A percentile compares a stretch with the other conserved stretches of the same genome.
Conservation (phyloP, 2,888 invertebrate genomes). For the Epinotia brunnichana region DNA sequence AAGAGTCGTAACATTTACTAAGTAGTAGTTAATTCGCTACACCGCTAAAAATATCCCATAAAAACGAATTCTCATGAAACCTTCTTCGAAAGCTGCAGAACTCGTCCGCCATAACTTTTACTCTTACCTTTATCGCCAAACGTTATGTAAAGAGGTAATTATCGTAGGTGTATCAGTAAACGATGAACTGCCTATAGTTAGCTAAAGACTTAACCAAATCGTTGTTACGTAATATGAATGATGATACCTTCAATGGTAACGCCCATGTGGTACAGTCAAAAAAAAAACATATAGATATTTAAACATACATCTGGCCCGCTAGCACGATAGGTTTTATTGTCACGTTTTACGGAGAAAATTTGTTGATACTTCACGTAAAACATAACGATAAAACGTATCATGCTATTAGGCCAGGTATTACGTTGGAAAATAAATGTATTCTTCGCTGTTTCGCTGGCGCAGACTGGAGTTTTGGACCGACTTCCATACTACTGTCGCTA, state of each 20-base stretch:
- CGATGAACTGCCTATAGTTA: slow-evolving; percentile 41
- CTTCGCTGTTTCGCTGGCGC: background rate
- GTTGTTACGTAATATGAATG: slow-evolving; percentile 50
- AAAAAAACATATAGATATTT: background rate
- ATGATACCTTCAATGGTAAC: slow-evolving; percentile 46
- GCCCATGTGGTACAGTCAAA: slow-evolving; percentile 28
- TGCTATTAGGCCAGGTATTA: background rate
- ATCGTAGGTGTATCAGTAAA: slow-evolving; percentile 43
- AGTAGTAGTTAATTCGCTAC: background rate
- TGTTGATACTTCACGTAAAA: too few relatives aligned
- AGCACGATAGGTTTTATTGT: too few relatives aligned
- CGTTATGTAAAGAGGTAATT: slow-evolving; percentile 41
- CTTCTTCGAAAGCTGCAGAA: slow-evolving; percentile 32
- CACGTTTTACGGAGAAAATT: too few relatives aligned
- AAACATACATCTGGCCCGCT: background rate
- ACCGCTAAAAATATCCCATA: background rate
- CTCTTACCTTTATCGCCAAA: slow-evolving; percentile 24
- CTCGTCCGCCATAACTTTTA: slow-evolving; percentile 32
- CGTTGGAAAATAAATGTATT: background rate
- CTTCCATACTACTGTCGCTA: too few relatives aligned
- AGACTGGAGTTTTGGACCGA: too few relatives aligned
- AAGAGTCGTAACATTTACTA: background rate
- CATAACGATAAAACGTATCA: too few relatives aligned
- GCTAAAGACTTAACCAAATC: slow-evolving; percentile 39
- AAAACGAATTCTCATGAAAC: background rate